Evolutionary conservation across 2,113 vertebrate species (phyloP), one percentile per base, ranked within the genome.

Genomic region (Tiliqua scincoides): DNA sequence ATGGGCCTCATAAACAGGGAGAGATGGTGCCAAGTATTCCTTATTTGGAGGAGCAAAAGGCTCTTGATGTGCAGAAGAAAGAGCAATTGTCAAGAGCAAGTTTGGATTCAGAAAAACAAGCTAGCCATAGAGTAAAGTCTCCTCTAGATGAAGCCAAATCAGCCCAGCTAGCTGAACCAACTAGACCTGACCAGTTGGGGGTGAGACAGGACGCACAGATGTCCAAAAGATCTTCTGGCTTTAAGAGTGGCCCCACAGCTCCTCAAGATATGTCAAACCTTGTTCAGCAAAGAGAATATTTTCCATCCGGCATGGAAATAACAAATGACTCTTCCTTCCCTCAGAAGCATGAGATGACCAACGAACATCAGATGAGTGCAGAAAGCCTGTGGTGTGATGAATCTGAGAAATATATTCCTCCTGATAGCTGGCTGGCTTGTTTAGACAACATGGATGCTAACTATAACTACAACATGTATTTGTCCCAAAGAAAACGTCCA

Each of bases 371-470:
- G 77, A 40, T 74, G 35, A 76, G 81, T 40, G 75, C 79, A 2
- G 93, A 93, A 85, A 89, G 87, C 2, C 30, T 89, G 30, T 94
- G 95, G 95, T 93, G 87, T 88, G 93, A 91, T 0, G 93, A 93
- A 74, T 94, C 92, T 5, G 87, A 91, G 62, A 91, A 93, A 68
- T 88, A 88, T 0, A 1, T 86, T 84, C 94, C 92, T 17, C 85
- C 94, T 68, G 61, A 82, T 70, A 87, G 89, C 10, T 91, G 93
- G 94, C 32, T 95, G 87, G 88, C 94, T 85, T 84, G 86, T 32
- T 43, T 95, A 85, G 93, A 95, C 35, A 82, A 65, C 6, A 40
- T 82, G 54, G 89, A 94, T 35, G 10, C 85, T 48, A 93, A 72
- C 67, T 91, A 87, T 18, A 81, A 74, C 74, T 91, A 93, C 0